These are phyloP conservation scores for Lepidocyrtoides sp. DNA, from an alignment of 2,888 invertebrate genomes.

Conservation along the genomic window DNA sequence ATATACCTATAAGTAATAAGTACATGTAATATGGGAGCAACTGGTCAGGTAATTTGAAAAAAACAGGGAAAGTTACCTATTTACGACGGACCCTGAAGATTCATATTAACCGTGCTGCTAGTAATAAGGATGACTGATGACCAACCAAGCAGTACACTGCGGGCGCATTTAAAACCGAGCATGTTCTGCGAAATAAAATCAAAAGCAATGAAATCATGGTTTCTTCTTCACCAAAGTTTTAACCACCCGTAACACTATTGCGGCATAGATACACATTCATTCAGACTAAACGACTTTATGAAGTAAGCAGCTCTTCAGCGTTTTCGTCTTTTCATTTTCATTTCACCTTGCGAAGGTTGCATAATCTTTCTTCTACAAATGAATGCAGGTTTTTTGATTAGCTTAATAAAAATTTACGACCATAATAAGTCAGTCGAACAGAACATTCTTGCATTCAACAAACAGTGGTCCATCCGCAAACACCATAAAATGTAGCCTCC, in stretches of 20 bases:
- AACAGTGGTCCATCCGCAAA: neutral
- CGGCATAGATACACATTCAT: neutral
- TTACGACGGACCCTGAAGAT: slow-evolving; percentile 40
- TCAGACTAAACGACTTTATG: neutral
- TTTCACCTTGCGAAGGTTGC: slow-evolving; percentile 15
- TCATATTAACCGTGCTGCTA: slow-evolving; percentile 55
- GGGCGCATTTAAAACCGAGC: no score
- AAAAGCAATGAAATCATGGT: neutral
- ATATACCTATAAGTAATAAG: no score
- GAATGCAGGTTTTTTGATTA: slow-evolving; percentile 63
- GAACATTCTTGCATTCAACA: neutral
- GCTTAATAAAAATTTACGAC: slow-evolving; percentile 69
- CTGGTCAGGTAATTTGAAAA: slow-evolving; percentile 65
- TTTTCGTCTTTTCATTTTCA: neutral
- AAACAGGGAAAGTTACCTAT: slow-evolving; percentile 39
- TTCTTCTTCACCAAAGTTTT: no score
- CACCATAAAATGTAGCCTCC: neutral
- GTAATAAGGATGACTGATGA: no score
- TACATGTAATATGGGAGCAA: slow-evolving; percentile 60
- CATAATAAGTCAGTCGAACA: slow-evolving; percentile 16
- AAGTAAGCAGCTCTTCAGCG: neutral
- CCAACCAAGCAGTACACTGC: no score
- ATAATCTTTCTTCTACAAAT: slow-evolving; percentile 45
- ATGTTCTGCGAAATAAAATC: neutral
- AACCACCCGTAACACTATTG: neutral